phyloP scores from a whole-genome alignment of 2,113 vertebrate genomes.

The Mesembrinibis cayennensis region DNA sequence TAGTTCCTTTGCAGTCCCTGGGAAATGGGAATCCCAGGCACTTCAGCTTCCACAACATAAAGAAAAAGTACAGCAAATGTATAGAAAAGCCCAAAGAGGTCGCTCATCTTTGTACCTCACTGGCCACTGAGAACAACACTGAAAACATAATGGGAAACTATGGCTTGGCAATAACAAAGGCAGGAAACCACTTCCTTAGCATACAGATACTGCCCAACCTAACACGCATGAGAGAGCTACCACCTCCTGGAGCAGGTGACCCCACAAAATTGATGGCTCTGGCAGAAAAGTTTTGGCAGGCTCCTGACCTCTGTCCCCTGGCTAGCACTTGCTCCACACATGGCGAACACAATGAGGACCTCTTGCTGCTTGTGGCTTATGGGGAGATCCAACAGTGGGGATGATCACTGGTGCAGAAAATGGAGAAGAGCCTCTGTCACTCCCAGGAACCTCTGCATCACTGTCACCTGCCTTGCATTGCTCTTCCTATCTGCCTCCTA shows the following conservation, averaged over 20 bases:
- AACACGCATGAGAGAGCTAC: neutral
- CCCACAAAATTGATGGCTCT: neutral
- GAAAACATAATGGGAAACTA: neutral
- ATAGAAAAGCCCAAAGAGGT: neutral
- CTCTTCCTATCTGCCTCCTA: neutral
- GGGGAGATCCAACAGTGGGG: neutral
- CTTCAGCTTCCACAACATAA: neutral
- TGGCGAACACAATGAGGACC: rapidly evolving
- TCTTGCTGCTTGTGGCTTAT: neutral
- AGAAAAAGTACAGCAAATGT: neutral
- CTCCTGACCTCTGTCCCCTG: neutral
- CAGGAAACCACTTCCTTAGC: neutral
- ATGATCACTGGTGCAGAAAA: neutral
- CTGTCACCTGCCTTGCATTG: neutral
- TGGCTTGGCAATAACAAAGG: neutral
- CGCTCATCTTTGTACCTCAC: neutral
- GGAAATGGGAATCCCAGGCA: neutral
- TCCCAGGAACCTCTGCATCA: neutral
- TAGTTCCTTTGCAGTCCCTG: neutral
- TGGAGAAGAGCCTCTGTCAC: neutral
- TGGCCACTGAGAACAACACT: neutral
- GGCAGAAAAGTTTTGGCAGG: neutral
- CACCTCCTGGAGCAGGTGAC: neutral
- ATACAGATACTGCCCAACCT: neutral
- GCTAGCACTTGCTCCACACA: rapidly evolving